Evolutionary conservation across 2,888 invertebrate species (phyloP), one percentile per base, ranked within the genome.

Genomic region (Branchinecta sandiegonensis): DNA sequence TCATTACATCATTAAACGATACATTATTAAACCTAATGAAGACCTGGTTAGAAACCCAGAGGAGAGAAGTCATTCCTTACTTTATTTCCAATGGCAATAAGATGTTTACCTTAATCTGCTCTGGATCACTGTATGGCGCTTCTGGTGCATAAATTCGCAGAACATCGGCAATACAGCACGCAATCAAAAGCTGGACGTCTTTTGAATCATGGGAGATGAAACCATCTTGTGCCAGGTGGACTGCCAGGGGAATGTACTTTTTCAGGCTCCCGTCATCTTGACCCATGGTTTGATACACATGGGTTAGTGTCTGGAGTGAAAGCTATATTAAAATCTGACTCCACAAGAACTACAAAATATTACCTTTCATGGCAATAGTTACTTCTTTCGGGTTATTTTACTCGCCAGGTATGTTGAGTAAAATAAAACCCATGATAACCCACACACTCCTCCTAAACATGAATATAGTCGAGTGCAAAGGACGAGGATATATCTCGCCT

Each of bases 101-200:
- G 48, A 9, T 50, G 67, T 70, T 70, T 73, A 82, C 82, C 78
- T 87, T 89, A 70, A 96, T 88, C 82, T 94, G 93, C 71, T 92
- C 90, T 71, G 90, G 88, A 77, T 95, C 95, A 79, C 94, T 94
- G 77, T 94, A 97, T 0, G 97, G 97, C 50, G 95, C 95, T 77
- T 96, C 95, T 0, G 97, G 96, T 1, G 96, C 96, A 79, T 94
- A 97, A 8, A 97, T 92, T 70, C 96, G 82, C 72, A 97, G 84
- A 48, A 97, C 92, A 79, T 97, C 96, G 8, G 96, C 96, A 75
- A 97, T 92, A 77, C 96, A 96, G 79, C 96, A 97, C 0, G 96
- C 96, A 70, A 95, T 91, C 48, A 96, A 81, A 67, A 97, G 81
- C 77, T 95, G 90, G 0, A 97, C 95, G 79, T 97, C 96, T 73